A percentile compares a stretch with the other conserved stretches of the same genome.
These are phyloP conservation scores for Leucania comma DNA, from an alignment of 2,888 invertebrate species.

Conservation along the genomic window DNA sequence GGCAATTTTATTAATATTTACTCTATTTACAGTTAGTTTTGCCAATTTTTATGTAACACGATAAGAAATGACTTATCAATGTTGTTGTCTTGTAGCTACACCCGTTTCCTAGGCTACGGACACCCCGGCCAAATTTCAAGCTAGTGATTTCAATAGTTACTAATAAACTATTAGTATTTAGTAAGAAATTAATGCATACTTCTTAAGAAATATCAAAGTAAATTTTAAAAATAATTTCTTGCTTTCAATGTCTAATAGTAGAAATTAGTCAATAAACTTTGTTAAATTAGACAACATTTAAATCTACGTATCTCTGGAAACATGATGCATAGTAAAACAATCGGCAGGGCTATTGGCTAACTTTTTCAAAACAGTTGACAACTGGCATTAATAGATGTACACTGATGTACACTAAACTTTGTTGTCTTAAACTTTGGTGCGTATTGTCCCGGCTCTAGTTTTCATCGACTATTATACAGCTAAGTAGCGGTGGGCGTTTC, in stretches of 20 bases:
- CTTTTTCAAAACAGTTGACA: no score
- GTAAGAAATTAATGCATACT: background rate
- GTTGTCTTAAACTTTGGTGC: no score
- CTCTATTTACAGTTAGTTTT: constrained; percentile 57
- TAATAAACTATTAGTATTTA: constrained; percentile 24
- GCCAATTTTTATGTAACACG: constrained; percentile 82
- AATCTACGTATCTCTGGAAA: background rate
- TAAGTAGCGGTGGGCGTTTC: no score
- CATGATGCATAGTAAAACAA: background rate
- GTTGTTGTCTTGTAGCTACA: constrained; percentile 89
- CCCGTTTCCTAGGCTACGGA: constrained; percentile 90
- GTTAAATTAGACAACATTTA: background rate
- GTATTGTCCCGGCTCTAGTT: no score
- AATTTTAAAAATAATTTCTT: background rate
- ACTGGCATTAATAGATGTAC: no score
- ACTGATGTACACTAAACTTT: no score
- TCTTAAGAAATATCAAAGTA: background rate
- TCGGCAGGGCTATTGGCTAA: no score
- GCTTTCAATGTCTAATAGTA: background rate
- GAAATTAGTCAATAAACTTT: background rate
- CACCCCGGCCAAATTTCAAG: constrained; percentile 75
- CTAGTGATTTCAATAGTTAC: constrained; percentile 61
- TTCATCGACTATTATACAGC: no score
- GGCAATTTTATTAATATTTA: constrained; percentile 44
- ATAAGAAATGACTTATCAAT: constrained; percentile 82